These are phyloP conservation scores for Chrosomus eos DNA, from an alignment of 2,797 vertebrate species.

Conservation along the genomic window DNA sequence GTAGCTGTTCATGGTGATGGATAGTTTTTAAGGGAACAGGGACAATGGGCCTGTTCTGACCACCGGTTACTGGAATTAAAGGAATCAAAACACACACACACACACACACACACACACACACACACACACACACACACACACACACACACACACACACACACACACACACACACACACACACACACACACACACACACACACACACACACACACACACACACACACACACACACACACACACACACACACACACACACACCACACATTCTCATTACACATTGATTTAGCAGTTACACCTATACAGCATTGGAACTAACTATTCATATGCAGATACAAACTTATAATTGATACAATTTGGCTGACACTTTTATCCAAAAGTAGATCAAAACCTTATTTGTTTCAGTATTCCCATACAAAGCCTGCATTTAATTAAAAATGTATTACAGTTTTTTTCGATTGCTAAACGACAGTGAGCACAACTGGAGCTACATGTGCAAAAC, in stretches of 20 bases:
- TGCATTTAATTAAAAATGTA: neutral
- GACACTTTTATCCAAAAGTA: neutral
- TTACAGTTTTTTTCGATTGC: too few relatives aligned
- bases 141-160: too few relatives aligned
- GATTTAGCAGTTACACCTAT: slow-evolving; percentile 14
- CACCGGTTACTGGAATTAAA: slow-evolving; percentile 53
- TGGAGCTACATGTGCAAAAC: too few relatives aligned
- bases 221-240: too few relatives aligned
- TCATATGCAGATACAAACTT: neutral
- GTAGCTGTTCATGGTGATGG: slow-evolving; percentile 51
- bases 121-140: too few relatives aligned
- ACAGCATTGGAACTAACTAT: neutral
- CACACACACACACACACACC: too few relatives aligned
- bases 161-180: too few relatives aligned
- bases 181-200: too few relatives aligned
- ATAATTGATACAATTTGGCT: neutral
- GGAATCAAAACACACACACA: too few relatives aligned
- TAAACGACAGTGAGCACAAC: too few relatives aligned
- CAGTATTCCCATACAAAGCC: neutral
- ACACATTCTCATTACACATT: slow-evolving; percentile 8
- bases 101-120: too few relatives aligned
- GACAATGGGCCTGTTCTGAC: slow-evolving; percentile 53
- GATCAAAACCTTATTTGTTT: neutral
- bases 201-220: too few relatives aligned
- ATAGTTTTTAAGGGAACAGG: slow-evolving; percentile 32